These are phyloP conservation scores for Nymphalis polychloros DNA, from an alignment of 2,888 invertebrate genomes.

Conservation along the genomic window DNA sequence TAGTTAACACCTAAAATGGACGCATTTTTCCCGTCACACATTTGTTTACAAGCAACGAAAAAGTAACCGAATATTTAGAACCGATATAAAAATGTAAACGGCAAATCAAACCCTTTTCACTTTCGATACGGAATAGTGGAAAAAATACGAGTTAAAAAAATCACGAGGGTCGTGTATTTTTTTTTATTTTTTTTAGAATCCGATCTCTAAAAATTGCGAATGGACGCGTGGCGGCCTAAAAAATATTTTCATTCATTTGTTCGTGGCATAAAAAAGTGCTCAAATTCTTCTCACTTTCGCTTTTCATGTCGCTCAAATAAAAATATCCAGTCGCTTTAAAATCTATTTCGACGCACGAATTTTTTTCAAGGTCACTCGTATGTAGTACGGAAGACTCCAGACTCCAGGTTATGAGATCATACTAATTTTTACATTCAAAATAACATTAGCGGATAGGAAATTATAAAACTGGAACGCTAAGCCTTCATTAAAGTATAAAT, in stretches of 20 bases:
- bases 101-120: constrained; percentile 43
- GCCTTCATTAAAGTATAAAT: too few species aligned
- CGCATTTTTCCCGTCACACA: constrained; percentile 14
- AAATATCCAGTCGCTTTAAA: constrained; percentile 47
- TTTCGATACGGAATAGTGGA: constrained; percentile 43
- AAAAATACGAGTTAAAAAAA: constrained; percentile 39
- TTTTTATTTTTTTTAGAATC: constrained; percentile 50
- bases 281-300: constrained; percentile 54
- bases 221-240: constrained; percentile 49
- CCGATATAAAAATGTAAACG: constrained; percentile 34
- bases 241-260: constrained; percentile 54
- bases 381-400: constrained; percentile 14
- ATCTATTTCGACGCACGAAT: constrained; percentile 45
- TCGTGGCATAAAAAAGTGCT: constrained; percentile 49
- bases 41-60: constrained; percentile 30
- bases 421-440: too few species aligned
- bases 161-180: constrained; percentile 31
- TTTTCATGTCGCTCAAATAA: constrained; percentile 54
- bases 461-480: too few species aligned
- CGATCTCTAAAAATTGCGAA: constrained; percentile 52
- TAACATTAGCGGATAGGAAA: too few species aligned
- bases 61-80: constrained; percentile 36
- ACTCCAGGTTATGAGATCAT: background rate
- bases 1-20: constrained; percentile 23
- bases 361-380: constrained; percentile 32